phyloP scores from a whole-genome alignment of 1,140 invertebrate species.

The Aphelenchoides besseyi region DNA sequence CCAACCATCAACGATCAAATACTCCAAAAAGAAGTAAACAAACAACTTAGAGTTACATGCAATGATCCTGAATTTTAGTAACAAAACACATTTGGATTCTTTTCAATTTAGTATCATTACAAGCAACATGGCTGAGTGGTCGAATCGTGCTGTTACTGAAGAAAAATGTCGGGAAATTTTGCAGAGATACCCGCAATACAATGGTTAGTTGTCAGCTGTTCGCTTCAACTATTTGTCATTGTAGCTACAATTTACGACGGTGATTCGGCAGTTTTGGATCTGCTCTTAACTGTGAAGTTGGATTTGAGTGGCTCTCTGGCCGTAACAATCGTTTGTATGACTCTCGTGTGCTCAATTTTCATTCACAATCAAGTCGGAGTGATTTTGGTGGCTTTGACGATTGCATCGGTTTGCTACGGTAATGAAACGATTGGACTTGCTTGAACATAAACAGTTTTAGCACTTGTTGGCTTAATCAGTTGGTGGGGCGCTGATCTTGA shows the following conservation, averaged over 20 bases:
- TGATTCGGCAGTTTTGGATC: conserved; percentile 50
- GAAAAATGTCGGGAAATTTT: conserved; percentile 47
- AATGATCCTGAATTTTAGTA: conserved; percentile 32
- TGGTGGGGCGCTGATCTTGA: conserved; percentile 62
- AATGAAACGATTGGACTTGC: no score
- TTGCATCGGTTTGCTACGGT: conserved; percentile 61
- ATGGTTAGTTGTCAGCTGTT: conserved; percentile 26
- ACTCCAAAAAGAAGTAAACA: conserved; percentile 10
- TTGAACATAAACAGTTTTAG: conserved; percentile 41
- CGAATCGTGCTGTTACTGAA: conserved; percentile 51
- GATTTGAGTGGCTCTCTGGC: conserved; percentile 61
- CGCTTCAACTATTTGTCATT: neutral
- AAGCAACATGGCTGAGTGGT: conserved; percentile 59
- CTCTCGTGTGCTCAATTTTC: conserved; percentile 58
- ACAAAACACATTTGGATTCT: conserved; percentile 29
- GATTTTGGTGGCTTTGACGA: conserved; percentile 50
- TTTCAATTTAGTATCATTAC: conserved; percentile 55
- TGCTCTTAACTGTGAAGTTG: conserved; percentile 58
- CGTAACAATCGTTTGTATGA: conserved; percentile 62
- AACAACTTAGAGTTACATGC: conserved; percentile 7
- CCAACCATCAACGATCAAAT: conserved; percentile 49
- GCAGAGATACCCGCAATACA: conserved; percentile 30
- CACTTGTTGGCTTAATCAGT: conserved; percentile 52
- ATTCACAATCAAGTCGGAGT: conserved; percentile 53
- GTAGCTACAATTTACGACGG: conserved; percentile 50